phyloP scores from a whole-genome alignment of 2,113 vertebrate genomes.

The Lota lota region DNA sequence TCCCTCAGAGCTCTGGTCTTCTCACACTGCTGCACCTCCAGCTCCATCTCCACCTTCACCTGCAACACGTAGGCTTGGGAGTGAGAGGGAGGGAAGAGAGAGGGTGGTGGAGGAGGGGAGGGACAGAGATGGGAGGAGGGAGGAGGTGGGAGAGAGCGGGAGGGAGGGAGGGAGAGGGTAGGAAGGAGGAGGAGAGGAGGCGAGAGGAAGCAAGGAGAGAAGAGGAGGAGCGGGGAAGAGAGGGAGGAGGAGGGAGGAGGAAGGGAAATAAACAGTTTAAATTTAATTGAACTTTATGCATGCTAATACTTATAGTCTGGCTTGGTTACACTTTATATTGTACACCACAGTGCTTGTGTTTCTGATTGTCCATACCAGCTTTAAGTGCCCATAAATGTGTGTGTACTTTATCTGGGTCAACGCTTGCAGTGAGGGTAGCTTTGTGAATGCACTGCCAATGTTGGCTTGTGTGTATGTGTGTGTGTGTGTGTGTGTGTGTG shows the following conservation, averaged over 20 bases:
- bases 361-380: too few relatives aligned
- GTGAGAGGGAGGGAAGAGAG: not conserved
- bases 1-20: slow-evolving; percentile 93
- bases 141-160: not conserved
- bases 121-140: not conserved
- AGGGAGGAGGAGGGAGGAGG: not conserved
- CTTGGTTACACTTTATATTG: too few relatives aligned
- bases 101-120: not conserved
- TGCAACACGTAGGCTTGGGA: slow-evolving; percentile 87
- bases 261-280: not conserved
- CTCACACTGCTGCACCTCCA: slow-evolving; percentile 96
- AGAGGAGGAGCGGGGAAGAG: not conserved
- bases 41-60: slow-evolving; percentile 95
- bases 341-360: too few relatives aligned
- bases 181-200: not conserved
- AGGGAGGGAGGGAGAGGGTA: not conserved
- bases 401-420: not conserved
- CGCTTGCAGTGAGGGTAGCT: not conserved
- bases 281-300: too few relatives aligned
- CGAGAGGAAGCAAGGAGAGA: not conserved
- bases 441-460: too few relatives aligned
- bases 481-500: not conserved
- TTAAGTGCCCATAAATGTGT: too few relatives aligned
- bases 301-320: too few relatives aligned
- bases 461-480: not conserved